Evolutionary conservation across 1,140 invertebrate genomes (phyloP).

Genomic region (Nilaparvata lugens): DNA sequence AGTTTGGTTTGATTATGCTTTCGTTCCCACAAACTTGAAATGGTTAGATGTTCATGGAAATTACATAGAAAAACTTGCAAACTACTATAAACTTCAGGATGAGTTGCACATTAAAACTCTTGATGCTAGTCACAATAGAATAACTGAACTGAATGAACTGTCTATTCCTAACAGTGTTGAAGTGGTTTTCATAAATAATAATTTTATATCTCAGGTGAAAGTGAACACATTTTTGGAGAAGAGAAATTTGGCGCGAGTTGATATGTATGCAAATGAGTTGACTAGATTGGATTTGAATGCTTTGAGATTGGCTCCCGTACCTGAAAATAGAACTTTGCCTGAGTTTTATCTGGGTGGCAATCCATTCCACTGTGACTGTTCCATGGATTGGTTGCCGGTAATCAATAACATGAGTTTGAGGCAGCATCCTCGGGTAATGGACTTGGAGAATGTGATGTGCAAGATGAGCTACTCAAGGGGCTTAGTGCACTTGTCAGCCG

Average conservation of each 20-base stretch:
- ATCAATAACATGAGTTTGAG: conserved; percentile 75
- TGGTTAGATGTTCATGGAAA: conserved; percentile 86
- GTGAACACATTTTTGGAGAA: conserved; percentile 81
- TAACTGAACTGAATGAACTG: conserved; percentile 64
- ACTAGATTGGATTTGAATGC: conserved; percentile 71
- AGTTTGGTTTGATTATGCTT: conserved; percentile 84
- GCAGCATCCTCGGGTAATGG: conserved; percentile 77
- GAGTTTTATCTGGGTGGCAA: conserved; percentile 85
- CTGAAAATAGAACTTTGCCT: conserved; percentile 56
- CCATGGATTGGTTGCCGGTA: conserved; percentile 83
- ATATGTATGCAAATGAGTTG: conserved; percentile 81
- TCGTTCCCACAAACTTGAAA: conserved; percentile 76
- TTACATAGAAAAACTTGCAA: conserved; percentile 72
- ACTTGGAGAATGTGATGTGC: conserved; percentile 77
- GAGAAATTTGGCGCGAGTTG: conserved; percentile 70
- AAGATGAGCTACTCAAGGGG: conserved; percentile 65
- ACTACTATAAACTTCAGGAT: conserved; percentile 75
- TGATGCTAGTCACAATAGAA: conserved; percentile 79
- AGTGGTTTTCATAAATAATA: conserved; percentile 81
- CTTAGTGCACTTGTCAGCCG: conserved; percentile 54
- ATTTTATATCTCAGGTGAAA: conserved; percentile 66
- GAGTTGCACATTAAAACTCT: conserved; percentile 65
- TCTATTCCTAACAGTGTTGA: conserved; percentile 84
- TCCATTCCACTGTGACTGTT: conserved; percentile 84
- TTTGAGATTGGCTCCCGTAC: conserved; percentile 60